Evolutionary conservation across 2,797 vertebrate genomes (phyloP).

Genomic region (Cephalopachus bancanus): DNA sequence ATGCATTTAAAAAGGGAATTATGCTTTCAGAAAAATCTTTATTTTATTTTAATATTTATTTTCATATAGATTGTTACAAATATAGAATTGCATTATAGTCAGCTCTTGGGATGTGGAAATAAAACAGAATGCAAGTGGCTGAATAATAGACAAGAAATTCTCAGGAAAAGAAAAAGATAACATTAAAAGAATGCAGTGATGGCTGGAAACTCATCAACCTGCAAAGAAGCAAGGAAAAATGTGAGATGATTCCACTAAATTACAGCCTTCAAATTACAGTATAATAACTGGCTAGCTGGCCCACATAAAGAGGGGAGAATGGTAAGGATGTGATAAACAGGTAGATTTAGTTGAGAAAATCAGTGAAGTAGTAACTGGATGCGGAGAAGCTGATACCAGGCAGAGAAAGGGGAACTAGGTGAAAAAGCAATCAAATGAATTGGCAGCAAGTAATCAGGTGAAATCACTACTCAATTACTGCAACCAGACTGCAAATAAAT

Average conservation of each 20-base stretch:
- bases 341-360: background rate
- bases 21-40: no score
- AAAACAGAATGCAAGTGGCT: background rate
- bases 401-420: background rate
- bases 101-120: background rate
- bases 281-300: rapidly evolving
- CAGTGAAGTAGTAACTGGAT: background rate
- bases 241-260: rapidly evolving
- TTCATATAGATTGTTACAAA: no score
- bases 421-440: background rate
- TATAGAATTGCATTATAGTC: no score
- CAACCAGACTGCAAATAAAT: background rate
- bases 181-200: background rate
- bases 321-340: background rate
- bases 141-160: background rate
- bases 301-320: rapidly evolving
- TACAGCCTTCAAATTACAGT: background rate
- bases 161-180: background rate
- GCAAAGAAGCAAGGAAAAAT: background rate
- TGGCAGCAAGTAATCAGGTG: background rate
- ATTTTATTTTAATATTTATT: no score
- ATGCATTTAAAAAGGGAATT: no score
- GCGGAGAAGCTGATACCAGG: background rate
- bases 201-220: background rate
- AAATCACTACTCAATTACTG: background rate